Percentiles rank a stretch among this genome's conserved stretches.
phyloP scores from a whole-genome alignment of 2,797 vertebrate species.

The Characodon lateralis region DNA sequence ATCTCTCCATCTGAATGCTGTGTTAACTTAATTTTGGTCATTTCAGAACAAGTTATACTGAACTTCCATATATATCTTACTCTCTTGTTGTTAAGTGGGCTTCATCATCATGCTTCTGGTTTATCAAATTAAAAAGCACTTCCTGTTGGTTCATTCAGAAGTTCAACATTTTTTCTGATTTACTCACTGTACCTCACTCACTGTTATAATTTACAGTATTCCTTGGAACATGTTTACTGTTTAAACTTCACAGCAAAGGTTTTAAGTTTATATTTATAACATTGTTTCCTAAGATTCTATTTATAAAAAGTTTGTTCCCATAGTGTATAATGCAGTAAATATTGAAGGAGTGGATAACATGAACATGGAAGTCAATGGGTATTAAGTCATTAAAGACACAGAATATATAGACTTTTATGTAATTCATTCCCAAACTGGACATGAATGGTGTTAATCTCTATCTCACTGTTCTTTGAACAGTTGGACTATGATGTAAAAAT shows the following conservation, averaged over 20 bases:
- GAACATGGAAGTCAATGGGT: not conserved
- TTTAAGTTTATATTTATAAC: not conserved
- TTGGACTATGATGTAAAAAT: not conserved
- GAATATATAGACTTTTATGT: not conserved
- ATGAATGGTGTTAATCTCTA: not conserved
- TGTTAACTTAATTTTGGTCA: no score
- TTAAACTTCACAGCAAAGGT: not conserved
- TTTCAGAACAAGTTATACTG: no score
- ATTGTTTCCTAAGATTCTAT: not conserved
- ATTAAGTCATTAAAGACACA: not conserved
- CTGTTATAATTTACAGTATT: not conserved
- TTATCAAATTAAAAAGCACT: not conserved
- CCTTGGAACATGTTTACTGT: not conserved
- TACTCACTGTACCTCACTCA: not conserved
- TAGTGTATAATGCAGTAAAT: not conserved
- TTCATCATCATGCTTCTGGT: not conserved
- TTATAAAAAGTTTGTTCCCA: not conserved
- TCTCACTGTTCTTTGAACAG: no score
- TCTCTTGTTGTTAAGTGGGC: not conserved
- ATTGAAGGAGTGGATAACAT: not conserved
- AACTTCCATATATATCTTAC: not conserved
- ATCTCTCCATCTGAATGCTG: no score
- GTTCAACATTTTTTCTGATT: not conserved
- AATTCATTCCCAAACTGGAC: not conserved
- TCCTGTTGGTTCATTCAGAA: not conserved